A percentile compares a stretch with the other conserved stretches of the same genome.
phyloP scores from a whole-genome alignment of 2,888 invertebrate species.

The Hedya salicella region DNA sequence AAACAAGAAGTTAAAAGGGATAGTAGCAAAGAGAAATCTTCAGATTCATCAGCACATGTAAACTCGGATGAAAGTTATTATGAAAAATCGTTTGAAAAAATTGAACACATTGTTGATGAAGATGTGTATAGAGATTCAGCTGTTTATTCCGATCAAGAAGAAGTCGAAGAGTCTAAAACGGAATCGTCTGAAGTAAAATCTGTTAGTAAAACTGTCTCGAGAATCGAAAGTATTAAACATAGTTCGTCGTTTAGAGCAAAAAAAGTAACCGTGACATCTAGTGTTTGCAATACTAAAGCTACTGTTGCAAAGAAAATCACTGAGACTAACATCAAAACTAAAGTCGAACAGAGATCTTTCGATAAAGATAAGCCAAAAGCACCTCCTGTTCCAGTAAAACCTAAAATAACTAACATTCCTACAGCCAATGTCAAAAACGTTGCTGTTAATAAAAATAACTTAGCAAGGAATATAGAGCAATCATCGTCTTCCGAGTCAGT shows the following conservation, averaged over 20 bases:
- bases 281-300: conserved; percentile 55
- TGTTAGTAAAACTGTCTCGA: conserved; percentile 59
- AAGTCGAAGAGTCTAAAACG: conserved; percentile 66
- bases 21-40: conserved; percentile 49
- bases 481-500: conserved; percentile 65
- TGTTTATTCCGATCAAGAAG: conserved; percentile 92
- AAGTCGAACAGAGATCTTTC: conserved; percentile 52
- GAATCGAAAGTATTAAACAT: conserved; percentile 66
- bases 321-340: conserved; percentile 38
- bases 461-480: conserved; percentile 58
- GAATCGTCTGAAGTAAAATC: conserved; percentile 54
- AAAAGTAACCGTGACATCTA: conserved; percentile 58
- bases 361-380: conserved; percentile 79
- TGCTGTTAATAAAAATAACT: conserved; percentile 50
- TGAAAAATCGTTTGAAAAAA: conserved; percentile 90
- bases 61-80: conserved; percentile 89
- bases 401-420: conserved; percentile 72
- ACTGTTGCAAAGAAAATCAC: conserved; percentile 53
- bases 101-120: conserved; percentile 88
- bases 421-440: conserved; percentile 52
- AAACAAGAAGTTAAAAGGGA: conserved; percentile 33
- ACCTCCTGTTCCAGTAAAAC: conserved; percentile 88
- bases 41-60: conserved; percentile 50
- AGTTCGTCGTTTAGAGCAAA: conserved; percentile 66
- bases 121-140: conserved; percentile 92